Conservation (phyloP, 1,140 invertebrate species). For the Stegodyphus dumicola region DNA sequence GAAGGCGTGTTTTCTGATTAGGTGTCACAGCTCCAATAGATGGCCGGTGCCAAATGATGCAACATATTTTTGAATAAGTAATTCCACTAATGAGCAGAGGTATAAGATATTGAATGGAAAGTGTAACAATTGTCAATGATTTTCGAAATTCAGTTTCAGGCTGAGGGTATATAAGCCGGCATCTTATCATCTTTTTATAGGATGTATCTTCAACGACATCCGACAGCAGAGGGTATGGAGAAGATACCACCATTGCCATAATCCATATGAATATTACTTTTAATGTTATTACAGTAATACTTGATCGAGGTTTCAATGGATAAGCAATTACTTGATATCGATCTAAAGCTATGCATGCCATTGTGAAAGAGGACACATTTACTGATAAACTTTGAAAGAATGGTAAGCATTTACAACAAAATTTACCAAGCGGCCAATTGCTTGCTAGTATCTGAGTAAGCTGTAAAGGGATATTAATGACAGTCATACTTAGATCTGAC, state of each 20-base stretch:
- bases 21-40: constrained; percentile 65
- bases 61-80: constrained; percentile 68
- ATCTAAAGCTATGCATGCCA: constrained; percentile 72
- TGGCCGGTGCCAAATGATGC: constrained; percentile 65
- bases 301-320: constrained; percentile 68
- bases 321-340: constrained; percentile 71
- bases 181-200: constrained; percentile 65
- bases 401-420: constrained; percentile 25
- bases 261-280: constrained; percentile 70
- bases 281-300: constrained; percentile 65
- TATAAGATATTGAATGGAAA: constrained; percentile 71
- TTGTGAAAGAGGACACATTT: constrained; percentile 72
- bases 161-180: constrained; percentile 68
- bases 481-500: constrained; percentile 43
- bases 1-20: constrained; percentile 64
- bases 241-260: constrained; percentile 68
- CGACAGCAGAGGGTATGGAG: constrained; percentile 71
- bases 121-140: constrained; percentile 69
- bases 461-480: constrained; percentile 28
- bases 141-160: constrained; percentile 66
- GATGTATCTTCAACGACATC: constrained; percentile 62
- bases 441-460: neutral
- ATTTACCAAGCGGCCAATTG: constrained; percentile 32
- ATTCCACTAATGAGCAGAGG: constrained; percentile 69
- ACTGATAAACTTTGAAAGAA: constrained; percentile 68